Conservation (phyloP, 2,888 invertebrate genomes). For the Ecdyonurus torrentis region DNA sequence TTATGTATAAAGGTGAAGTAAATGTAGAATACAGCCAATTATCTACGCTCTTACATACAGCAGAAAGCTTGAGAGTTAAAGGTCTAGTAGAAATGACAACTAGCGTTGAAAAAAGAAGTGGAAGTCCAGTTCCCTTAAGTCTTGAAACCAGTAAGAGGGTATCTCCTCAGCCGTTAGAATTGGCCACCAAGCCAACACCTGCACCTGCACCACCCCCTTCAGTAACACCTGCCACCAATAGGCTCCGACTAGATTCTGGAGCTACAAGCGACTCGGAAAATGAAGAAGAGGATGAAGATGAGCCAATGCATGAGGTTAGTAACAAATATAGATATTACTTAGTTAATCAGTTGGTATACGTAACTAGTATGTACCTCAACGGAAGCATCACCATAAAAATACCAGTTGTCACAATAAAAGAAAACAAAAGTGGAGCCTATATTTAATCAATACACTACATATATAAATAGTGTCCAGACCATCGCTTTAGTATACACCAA, state of each 20-base stretch:
- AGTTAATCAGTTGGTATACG: no score
- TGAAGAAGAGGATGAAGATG: neutral
- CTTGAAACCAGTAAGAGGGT: conserved; percentile 34
- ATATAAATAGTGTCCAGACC: no score
- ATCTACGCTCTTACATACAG: conserved; percentile 77
- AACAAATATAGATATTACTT: no score
- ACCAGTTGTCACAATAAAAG: no score
- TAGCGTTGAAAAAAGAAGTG: conserved; percentile 33
- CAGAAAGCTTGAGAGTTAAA: conserved; percentile 84
- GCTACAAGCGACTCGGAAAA: neutral
- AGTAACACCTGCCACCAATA: conserved; percentile 5
- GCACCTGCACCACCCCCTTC: conserved; percentile 6
- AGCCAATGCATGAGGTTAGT: neutral
- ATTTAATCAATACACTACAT: no score
- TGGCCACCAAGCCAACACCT: neutral
- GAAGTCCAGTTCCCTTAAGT: conserved; percentile 16
- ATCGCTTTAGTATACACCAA: no score
- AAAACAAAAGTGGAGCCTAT: no score
- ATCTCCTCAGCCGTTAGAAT: neutral
- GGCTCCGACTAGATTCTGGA: neutral
- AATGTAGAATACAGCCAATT: conserved; percentile 89
- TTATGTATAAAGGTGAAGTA: conserved; percentile 93
- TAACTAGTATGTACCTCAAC: no score
- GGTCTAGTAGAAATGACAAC: conserved; percentile 83
- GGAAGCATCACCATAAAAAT: no score